Conservation (phyloP, 2,797 vertebrate species). For the Presbytis comata region DNA sequence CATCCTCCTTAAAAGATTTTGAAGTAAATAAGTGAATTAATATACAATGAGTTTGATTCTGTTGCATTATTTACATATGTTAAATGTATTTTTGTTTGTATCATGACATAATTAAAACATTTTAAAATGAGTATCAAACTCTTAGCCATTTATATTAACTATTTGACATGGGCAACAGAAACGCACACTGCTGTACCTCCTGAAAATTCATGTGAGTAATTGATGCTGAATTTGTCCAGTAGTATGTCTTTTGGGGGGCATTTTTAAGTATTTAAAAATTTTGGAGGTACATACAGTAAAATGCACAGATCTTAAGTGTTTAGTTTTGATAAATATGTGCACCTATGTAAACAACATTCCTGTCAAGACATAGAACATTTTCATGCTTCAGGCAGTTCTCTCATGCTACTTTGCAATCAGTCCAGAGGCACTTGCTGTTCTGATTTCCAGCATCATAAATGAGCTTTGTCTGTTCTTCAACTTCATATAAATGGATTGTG, state of each 20-base stretch:
- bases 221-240: neutral
- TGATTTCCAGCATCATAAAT: neutral
- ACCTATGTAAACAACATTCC: neutral
- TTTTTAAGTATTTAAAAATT: neutral
- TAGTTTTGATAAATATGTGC: neutral
- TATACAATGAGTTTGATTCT: neutral
- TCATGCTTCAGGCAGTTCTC: neutral
- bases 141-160: neutral
- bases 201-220: neutral
- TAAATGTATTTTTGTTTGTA: neutral
- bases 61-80: neutral
- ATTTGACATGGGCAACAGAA: neutral
- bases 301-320: neutral
- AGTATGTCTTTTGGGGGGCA: neutral
- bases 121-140: constrained; percentile 8
- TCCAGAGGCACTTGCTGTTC: neutral
- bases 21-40: neutral
- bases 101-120: neutral
- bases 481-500: neutral
- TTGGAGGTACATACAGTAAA: neutral
- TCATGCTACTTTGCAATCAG: neutral
- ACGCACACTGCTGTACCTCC: neutral
- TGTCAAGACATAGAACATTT: neutral
- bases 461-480: neutral
- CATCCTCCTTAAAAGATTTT: neutral